A percentile compares a stretch with the other conserved stretches of the same genome.
Evolutionary conservation across 2,113 vertebrate species (phyloP).

Genomic region (Leptobrachium leishanense): DNA sequence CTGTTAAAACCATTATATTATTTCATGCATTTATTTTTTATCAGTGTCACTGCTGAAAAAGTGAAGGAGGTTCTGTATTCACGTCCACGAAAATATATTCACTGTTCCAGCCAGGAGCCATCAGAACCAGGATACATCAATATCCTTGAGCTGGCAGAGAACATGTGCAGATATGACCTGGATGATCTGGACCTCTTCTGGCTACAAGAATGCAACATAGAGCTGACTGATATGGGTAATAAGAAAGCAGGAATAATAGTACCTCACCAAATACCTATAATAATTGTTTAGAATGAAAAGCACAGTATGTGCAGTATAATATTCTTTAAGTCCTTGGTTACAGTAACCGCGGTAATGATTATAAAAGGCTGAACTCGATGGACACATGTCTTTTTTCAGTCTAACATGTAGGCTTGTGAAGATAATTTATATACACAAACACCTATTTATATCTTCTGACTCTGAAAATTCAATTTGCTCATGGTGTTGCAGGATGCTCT

Average conservation of each 20-base stretch:
- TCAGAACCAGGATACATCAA: conserved; percentile 84
- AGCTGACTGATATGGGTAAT: conserved; percentile 86
- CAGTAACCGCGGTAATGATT: too few species aligned
- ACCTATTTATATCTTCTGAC: background rate
- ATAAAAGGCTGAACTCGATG: too few species aligned
- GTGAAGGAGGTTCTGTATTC: conserved; percentile 81
- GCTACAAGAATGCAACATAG: conserved; percentile 83
- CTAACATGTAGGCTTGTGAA: too few species aligned
- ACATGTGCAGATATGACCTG: conserved; percentile 92
- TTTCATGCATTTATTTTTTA: conserved; percentile 43
- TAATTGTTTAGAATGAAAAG: too few species aligned
- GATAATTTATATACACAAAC: too few species aligned
- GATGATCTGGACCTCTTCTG: conserved; percentile 93
- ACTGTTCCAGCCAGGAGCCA: conserved; percentile 77
- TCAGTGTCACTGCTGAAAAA: conserved; percentile 80
- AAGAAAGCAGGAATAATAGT: background rate
- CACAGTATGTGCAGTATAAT: too few species aligned
- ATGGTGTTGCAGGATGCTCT: conserved; percentile 72
- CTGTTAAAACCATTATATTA: background rate
- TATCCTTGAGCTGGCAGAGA: conserved; percentile 87
- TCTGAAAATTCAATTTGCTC: background rate
- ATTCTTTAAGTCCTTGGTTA: too few species aligned
- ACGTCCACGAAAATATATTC: conserved; percentile 87
- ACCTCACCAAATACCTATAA: too few species aligned
- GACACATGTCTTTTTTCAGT: too few species aligned